These are phyloP conservation scores for Nixonia krombeini DNA, from an alignment of 1,140 invertebrate species.

Conservation along the genomic window DNA sequence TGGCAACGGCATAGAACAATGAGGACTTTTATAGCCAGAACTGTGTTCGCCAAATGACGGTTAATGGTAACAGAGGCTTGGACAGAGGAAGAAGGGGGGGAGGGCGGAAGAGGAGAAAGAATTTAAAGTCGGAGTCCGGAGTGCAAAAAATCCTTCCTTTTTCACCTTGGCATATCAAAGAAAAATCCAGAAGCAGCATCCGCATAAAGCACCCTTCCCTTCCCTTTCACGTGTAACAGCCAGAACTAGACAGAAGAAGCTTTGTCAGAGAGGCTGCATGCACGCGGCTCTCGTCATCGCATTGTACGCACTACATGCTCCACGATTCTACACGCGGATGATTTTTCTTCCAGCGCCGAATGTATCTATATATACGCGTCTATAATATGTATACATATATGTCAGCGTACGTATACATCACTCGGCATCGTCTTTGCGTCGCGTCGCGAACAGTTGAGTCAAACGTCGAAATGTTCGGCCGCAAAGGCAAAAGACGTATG, in stretches of 20 bases:
- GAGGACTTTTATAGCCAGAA: too few species aligned
- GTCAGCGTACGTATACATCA: too few species aligned
- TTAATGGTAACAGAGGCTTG: too few species aligned
- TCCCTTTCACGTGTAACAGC: slow-evolving; percentile 5
- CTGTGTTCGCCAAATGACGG: too few species aligned
- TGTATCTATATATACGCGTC: slow-evolving; percentile 5
- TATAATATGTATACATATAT: too few species aligned
- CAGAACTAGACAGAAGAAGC: slow-evolving; percentile 17
- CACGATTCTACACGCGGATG: not conserved
- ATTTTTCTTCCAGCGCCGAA: slow-evolving; percentile 17
- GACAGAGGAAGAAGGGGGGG: too few species aligned
- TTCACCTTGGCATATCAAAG: slow-evolving; percentile 15
- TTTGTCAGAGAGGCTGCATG: slow-evolving; percentile 19
- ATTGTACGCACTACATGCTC: not conserved
- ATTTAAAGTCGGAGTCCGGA: not conserved
- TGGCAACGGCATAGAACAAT: too few species aligned
- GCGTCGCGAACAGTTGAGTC: slow-evolving; percentile 23
- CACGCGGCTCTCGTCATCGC: not conserved
- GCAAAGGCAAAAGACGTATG: slow-evolving; percentile 12
- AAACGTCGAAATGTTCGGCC: slow-evolving; percentile 18
- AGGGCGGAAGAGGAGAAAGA: slow-evolving; percentile 15
- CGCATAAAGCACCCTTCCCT: slow-evolving; percentile 5
- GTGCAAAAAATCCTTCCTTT: slow-evolving; percentile 7
- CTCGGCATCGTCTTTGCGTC: slow-evolving; percentile 9
- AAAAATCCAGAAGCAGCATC: slow-evolving; percentile 7